Evolutionary conservation across 2,797 vertebrate species (phyloP), one percentile per base, ranked within the genome.

Genomic region (Spinus pinus): DNA sequence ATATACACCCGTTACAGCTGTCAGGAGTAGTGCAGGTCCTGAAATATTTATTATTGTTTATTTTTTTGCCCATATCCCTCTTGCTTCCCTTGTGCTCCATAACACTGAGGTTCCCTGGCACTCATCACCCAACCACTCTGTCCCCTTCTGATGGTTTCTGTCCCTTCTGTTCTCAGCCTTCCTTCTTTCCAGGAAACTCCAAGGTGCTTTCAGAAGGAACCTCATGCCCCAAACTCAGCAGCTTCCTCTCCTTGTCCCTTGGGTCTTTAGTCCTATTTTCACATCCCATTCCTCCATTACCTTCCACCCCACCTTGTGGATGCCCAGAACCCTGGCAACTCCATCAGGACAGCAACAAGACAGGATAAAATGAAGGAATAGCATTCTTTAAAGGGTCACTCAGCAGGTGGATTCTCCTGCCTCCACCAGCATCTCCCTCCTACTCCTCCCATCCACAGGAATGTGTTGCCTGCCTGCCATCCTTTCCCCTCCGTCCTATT

Each of bases 11-110:
- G 22, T 94, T 95, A 74, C 51, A 74, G 72, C 70, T 91, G 94
- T 42, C 95, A 90, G 4, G 23, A 86, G 54, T 15, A 51, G 46
- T 50, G 33, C n/a, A 24, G 47, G 61, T 73, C 75, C 67, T 69
- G 80, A 90, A 91, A 94, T 93, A 96, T 94, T 95, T 93, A 92
- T 83, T 47, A 25, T 20, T 78, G 17, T 13, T 69, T 74, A 35
- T 92, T 81, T 84, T 86, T 75, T 78, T 60, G n/a, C 66, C 86
- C 33, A n/a, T 69, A 28, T 87, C 33, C 28, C 25, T 25, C 1
- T 44, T 86, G 22, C 49, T 85, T 95, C 41, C 69, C 61, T 65
- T 57, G 58, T 75, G 86, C 46, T 91, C 60, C 2, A 0, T 78
- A 86, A 39, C 57, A n/a, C 44, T 37, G 46, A 66, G 23, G 50